Percentiles rank a stretch among this genome's conserved stretches.
phyloP scores from a whole-genome alignment of 2,797 vertebrate genomes.

The Steatocranus sp. region DNA sequence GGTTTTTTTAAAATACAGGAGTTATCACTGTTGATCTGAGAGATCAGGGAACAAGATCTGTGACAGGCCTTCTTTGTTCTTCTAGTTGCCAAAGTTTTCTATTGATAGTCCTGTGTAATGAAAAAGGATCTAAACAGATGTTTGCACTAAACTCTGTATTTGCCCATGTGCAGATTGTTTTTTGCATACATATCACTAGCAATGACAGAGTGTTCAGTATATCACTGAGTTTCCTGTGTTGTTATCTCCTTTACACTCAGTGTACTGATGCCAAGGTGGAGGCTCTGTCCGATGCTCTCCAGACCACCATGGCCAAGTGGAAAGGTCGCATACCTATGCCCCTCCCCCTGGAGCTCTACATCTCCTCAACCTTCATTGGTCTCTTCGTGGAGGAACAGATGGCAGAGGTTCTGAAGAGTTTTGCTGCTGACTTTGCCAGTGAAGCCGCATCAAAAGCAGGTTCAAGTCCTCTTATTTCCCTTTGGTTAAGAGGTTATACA shows the following conservation, averaged over 20 bases:
- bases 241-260: constrained; percentile 56
- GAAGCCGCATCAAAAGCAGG: constrained; percentile 92
- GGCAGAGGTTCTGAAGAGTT: constrained; percentile 91
- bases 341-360: constrained; percentile 92
- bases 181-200: neutral
- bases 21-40: neutral
- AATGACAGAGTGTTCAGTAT: neutral
- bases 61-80: neutral
- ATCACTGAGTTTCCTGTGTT: neutral
- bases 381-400: constrained; percentile 96
- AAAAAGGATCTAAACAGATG: neutral
- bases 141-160: neutral
- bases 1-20: neutral
- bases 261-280: constrained; percentile 94
- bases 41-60: neutral
- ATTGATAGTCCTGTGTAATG: neutral
- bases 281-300: constrained; percentile 87
- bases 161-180: neutral
- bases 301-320: constrained; percentile 87
- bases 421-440: constrained; percentile 89
- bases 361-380: constrained; percentile 95
- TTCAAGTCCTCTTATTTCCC: constrained; percentile 37
- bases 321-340: constrained; percentile 86
- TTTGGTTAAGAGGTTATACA: neutral
- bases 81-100: neutral